Base-by-base conservation (phyloP, 2,113 vertebrate species). In the Chionomys nivalis region DNA sequence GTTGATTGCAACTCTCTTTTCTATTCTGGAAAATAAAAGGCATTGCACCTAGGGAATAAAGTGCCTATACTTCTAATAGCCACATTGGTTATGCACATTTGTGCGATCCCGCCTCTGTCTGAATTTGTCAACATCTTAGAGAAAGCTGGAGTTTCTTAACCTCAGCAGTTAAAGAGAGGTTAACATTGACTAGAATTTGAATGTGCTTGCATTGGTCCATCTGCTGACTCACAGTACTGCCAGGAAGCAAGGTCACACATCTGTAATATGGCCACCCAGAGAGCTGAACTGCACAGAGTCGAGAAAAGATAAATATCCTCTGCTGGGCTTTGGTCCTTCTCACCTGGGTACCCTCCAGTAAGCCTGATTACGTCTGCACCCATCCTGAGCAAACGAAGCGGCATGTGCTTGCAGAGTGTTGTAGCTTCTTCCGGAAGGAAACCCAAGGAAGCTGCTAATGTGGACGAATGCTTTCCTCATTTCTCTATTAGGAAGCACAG, bases 361-460 rank as follows among this genome's bases (percentile, higher is more conserved):
- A 87, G 47, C 61, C 33, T 8, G 24, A 55, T 72, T 75, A 72
- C 13, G 31, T 79, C 82, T 76, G 55, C n/a, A 14, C 7, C 33
- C 47, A 63, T 10, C 39, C n/a, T 82, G 73, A 76, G 47, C 49
- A 42, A 39, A 63, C 9, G 2, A 66, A 58, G 58, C 1, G 1
- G 19, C 26, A 17, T 73, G 33, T 12, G 17, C 55, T 14, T 21
- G 68, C 23, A 55, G 42, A 70, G 23, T 75, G 6, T 33, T n/a
- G 0, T 12, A 36, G 21, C 42, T 23, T 76, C 66, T 58, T 93
- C 75, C 79, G 52, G 16, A 44, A 88, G 72, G 92, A 92, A 82
- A 61, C 3, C 4, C 2, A 0, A 81, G 7, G 12, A 24, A 42
- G 49, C 13, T 42, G 33, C 23, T 19, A 0, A 0, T 1, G 24